phyloP scores from a whole-genome alignment of 2,113 vertebrate species.

The Pygoscelis antarcticus region DNA sequence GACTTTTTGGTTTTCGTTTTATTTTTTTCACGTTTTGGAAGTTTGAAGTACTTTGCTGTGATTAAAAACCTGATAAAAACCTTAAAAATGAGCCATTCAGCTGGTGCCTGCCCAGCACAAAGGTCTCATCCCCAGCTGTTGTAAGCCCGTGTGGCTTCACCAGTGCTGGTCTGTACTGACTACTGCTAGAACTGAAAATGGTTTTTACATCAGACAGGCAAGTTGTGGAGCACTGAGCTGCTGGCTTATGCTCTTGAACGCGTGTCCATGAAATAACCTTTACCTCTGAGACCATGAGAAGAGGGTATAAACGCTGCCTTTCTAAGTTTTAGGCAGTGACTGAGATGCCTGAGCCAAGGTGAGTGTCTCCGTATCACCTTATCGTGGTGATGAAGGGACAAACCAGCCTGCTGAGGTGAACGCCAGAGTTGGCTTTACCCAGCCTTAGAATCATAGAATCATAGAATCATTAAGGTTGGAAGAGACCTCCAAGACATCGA shows the following conservation, averaged over 20 bases:
- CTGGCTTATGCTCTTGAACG: background rate
- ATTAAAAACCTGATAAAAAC: background rate
- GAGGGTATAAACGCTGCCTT: background rate
- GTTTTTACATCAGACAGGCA: background rate
- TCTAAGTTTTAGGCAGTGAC: background rate
- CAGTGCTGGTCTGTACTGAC: background rate
- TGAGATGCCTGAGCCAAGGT: background rate
- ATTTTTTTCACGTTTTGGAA: background rate
- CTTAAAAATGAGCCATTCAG: background rate
- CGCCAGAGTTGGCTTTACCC: background rate
- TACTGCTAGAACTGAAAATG: background rate
- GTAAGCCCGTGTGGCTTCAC: background rate
- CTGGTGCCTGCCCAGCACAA: background rate
- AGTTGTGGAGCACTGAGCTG: background rate
- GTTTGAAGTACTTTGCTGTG: background rate
- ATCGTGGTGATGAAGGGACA: background rate
- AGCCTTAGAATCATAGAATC: too few species aligned
- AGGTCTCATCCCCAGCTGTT: background rate
- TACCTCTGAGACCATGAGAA: background rate
- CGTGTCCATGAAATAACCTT: fast-evolving
- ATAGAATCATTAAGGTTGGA: too few species aligned
- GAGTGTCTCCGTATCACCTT: background rate
- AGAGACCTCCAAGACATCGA: too few species aligned
- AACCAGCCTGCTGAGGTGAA: background rate
- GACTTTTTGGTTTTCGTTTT: background rate